phyloP scores from a whole-genome alignment of 2,797 vertebrate species.

The Furcifer pardalis region DNA sequence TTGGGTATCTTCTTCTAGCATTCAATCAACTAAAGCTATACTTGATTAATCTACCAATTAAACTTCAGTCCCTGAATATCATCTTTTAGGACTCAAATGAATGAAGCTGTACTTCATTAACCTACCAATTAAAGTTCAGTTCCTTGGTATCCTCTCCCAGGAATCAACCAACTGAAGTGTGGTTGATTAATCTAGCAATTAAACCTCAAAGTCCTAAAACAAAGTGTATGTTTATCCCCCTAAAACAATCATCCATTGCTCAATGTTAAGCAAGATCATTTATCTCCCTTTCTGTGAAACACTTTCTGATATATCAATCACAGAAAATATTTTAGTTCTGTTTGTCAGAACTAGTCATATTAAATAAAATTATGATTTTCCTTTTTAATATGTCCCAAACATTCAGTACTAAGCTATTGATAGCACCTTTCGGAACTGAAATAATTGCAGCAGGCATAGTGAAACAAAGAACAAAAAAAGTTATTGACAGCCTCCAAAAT shows the following conservation, averaged over 20 bases:
- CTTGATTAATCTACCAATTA: too few species aligned
- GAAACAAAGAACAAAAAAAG: not conserved
- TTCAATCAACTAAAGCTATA: too few species aligned
- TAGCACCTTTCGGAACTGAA: not conserved
- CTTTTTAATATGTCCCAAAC: slow-evolving; percentile 22
- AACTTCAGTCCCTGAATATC: too few species aligned
- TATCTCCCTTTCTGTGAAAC: slow-evolving; percentile 6
- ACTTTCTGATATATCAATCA: slow-evolving; percentile 10
- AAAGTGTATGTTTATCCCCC: not conserved
- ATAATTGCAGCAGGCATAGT: not conserved
- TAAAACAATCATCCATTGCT: not conserved
- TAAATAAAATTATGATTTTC: slow-evolving; percentile 33
- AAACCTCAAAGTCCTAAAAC: not conserved
- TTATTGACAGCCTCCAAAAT: not conserved
- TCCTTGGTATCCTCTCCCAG: not conserved
- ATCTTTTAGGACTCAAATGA: too few species aligned
- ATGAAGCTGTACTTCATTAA: too few species aligned
- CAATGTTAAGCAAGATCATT: not conserved
- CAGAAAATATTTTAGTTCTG: slow-evolving; percentile 13
- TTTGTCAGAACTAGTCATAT: not conserved
- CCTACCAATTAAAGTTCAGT: not conserved
- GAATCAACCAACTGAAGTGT: not conserved
- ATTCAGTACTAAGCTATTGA: slow-evolving; percentile 28
- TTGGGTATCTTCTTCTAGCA: too few species aligned
- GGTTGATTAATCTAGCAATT: not conserved